Conservation (phyloP, 2,797 vertebrate species). For the Syngnathus rostellatus region DNA sequence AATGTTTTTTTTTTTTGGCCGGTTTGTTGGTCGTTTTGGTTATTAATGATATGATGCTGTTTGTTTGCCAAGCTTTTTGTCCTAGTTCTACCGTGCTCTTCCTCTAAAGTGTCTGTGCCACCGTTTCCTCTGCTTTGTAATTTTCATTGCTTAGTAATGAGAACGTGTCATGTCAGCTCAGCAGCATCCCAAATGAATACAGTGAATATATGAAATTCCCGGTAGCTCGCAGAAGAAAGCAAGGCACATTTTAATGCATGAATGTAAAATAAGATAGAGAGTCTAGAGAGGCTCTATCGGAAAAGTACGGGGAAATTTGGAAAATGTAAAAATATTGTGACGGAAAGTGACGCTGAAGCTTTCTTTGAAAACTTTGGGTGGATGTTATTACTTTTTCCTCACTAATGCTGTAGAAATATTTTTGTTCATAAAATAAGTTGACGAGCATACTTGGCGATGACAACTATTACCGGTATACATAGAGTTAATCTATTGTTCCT, state of each 20-base stretch:
- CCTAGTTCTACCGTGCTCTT: constrained; percentile 17
- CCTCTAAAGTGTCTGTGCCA: constrained; percentile 24
- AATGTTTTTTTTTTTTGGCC: constrained; percentile 13
- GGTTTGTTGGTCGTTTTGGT: background rate
- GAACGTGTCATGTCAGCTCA: constrained; percentile 1
- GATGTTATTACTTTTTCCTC: background rate
- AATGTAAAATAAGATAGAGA: background rate
- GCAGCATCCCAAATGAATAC: background rate
- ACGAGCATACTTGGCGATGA: too few relatives aligned
- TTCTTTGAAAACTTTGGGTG: background rate
- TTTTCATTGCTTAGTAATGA: constrained; percentile 32
- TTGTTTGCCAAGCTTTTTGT: constrained; percentile 13
- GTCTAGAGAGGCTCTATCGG: background rate
- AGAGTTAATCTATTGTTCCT: too few relatives aligned
- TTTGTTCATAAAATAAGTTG: too few relatives aligned
- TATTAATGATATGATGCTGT: constrained; percentile 1
- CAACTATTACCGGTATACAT: too few relatives aligned
- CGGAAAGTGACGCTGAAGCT: background rate
- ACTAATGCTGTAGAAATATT: too few relatives aligned
- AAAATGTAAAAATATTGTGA: background rate
- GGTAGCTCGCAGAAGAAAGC: background rate
- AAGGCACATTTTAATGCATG: background rate
- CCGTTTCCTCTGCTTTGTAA: constrained; percentile 17
- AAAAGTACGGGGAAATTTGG: background rate
- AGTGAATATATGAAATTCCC: background rate